Base-by-base conservation (phyloP, 1,140 invertebrate species). In the Leguminivora glycinivorella region DNA sequence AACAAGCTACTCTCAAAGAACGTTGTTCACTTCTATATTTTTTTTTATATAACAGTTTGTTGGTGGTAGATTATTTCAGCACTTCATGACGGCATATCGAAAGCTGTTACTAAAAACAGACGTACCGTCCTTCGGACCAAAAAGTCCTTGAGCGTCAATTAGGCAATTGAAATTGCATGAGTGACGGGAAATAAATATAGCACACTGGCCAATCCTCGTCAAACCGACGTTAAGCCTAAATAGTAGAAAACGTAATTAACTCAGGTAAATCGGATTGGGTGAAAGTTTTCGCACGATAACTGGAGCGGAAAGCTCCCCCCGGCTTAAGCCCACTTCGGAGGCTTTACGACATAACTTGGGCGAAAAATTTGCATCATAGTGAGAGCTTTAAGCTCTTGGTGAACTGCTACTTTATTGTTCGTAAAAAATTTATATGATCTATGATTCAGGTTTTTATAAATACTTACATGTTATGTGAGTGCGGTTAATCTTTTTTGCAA, bases 181-280 rank as follows among this genome's bases (percentile, higher is more conserved):
- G n/a, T n/a, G n/a, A n/a, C n/a, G 31, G 25, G 22, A 56, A 69
- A 52, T 43, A 47, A 52, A 14, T 12, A 63, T 17, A 9, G 58
- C 73, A 70, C 72, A 60, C 56, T 12, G 69, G 69, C 79, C 83
- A 82, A 83, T 78, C 38, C 70, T 56, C 67, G 14, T 2, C 7
- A 63, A 12, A 14, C 26, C 24, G 17, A 81, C 71, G 66, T 56
- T 75, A 81, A 77, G 74, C 75, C 67, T 77, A 80, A 81, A 84
- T 85, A 87, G 72, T 82, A 78, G 75, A 77, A 83, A 85, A 84
- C 76, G 77, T 87, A 85, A 87, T 85, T 87, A 87, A 84, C 79
- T 80, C 83, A 87, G 82, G 85, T 85, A 87, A 87, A 85, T 87
- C 85, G 80, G 83, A 87, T 87, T 83, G 81, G 77, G 73, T 71